Percentiles rank a stretch among this genome's conserved stretches.
Conservation (phyloP, 2,113 vertebrate genomes). For the Zingel zingel region DNA sequence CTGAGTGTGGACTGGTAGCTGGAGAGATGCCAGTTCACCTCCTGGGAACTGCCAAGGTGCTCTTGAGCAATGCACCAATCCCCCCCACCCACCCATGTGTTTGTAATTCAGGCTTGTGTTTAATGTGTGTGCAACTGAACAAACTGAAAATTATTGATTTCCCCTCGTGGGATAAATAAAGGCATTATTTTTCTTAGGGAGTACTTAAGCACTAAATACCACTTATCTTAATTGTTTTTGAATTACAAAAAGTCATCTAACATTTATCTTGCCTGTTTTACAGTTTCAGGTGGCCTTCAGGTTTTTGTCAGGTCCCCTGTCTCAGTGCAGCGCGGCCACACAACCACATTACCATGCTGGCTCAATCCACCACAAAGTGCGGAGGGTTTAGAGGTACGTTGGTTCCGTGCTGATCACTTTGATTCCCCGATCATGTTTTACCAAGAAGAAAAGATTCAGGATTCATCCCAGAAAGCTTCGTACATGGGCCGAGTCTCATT, state of each 20-base stretch:
- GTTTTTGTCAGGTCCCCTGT: slow-evolving; percentile 12
- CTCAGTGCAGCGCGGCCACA: background rate
- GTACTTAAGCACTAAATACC: background rate
- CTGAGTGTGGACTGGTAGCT: no score
- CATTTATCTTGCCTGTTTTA: background rate
- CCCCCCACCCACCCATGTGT: no score
- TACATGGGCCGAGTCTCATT: slow-evolving; percentile 62
- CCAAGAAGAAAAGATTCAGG: background rate
- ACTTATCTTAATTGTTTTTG: background rate
- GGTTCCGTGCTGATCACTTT: slow-evolving; percentile 36
- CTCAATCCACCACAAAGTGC: slow-evolving; percentile 59
- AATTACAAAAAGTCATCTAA: background rate
- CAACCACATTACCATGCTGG: slow-evolving; percentile 73
- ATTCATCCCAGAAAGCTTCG: background rate
- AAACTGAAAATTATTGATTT: no score
- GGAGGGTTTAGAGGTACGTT: slow-evolving; percentile 68
- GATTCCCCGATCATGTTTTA: slow-evolving; percentile 33
- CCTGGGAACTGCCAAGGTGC: no score
- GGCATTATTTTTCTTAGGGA: background rate
- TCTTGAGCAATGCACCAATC: no score
- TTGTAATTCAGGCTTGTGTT: no score
- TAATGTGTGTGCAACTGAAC: no score
- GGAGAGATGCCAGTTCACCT: no score
- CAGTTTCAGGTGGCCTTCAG: slow-evolving; percentile 37
- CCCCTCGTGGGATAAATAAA: no score